Percentiles rank a stretch among this genome's conserved stretches.
Evolutionary conservation across 2,888 invertebrate genomes (phyloP).

Genomic region (Odontocolon sp.): DNA sequence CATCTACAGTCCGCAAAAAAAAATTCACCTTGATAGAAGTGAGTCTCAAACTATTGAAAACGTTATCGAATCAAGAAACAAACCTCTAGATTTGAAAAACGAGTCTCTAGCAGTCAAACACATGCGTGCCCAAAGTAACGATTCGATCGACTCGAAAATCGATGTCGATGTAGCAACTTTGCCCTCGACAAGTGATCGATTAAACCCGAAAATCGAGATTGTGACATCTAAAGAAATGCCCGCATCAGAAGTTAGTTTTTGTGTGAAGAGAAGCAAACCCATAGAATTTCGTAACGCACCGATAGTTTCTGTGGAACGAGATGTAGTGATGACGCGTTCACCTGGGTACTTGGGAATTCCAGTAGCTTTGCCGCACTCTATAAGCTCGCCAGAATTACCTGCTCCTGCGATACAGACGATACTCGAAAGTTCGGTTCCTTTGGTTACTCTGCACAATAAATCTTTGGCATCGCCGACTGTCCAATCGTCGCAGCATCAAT

Average conservation of each 20-base stretch:
- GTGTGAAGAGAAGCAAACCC: background rate
- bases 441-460: constrained; percentile 70
- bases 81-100: no score
- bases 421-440: constrained; percentile 58
- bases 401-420: constrained; percentile 65
- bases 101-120: no score
- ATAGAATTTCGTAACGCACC: constrained; percentile 4
- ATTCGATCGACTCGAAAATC: no score
- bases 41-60: background rate
- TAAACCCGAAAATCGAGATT: background rate
- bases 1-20: background rate
- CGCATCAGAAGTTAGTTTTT: background rate
- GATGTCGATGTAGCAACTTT: no score
- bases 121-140: no score
- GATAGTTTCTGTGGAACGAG: background rate
- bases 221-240: background rate
- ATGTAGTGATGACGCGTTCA: constrained; percentile 37
- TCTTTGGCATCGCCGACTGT: constrained; percentile 68
- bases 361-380: constrained; percentile 72
- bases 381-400: constrained; percentile 77
- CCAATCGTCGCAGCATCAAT: constrained; percentile 49
- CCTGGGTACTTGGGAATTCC: constrained; percentile 66
- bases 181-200: background rate
- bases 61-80: no score
- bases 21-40: background rate